A percentile compares a stretch with the other conserved stretches of the same genome.
Conservation (phyloP, 2,113 vertebrate species). For the Pluvialis apricaria region DNA sequence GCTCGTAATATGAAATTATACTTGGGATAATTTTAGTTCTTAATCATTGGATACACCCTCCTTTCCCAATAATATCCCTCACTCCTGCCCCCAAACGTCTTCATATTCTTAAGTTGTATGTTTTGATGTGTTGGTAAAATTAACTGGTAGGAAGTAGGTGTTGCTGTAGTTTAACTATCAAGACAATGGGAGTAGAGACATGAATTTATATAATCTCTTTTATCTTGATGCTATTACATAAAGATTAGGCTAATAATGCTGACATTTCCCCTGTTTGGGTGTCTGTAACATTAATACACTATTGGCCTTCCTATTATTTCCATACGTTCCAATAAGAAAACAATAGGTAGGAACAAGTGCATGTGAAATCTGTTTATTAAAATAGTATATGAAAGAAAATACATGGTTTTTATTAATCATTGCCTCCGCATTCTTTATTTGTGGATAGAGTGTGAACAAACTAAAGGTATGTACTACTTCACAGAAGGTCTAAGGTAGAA, state of each 20-base stretch:
- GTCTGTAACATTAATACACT: neutral
- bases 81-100: neutral
- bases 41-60: neutral
- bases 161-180: neutral
- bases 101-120: neutral
- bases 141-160: neutral
- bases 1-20: neutral
- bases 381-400: neutral
- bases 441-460: neutral
- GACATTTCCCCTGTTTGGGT: neutral
- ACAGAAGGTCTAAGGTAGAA: neutral
- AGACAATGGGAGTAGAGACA: neutral
- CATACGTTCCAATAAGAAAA: neutral
- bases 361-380: neutral
- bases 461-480: neutral
- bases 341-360: neutral
- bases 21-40: neutral
- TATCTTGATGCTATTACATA: neutral
- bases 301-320: neutral
- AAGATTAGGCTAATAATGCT: neutral
- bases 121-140: neutral
- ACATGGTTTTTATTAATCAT: neutral
- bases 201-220: neutral
- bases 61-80: neutral
- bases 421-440: neutral